Percentiles rank a stretch among this genome's conserved stretches.
These are phyloP conservation scores for human (Homo sapiens) DNA, from an alignment of 2,113 vertebrate genomes.

Conservation along the genomic window DNA sequence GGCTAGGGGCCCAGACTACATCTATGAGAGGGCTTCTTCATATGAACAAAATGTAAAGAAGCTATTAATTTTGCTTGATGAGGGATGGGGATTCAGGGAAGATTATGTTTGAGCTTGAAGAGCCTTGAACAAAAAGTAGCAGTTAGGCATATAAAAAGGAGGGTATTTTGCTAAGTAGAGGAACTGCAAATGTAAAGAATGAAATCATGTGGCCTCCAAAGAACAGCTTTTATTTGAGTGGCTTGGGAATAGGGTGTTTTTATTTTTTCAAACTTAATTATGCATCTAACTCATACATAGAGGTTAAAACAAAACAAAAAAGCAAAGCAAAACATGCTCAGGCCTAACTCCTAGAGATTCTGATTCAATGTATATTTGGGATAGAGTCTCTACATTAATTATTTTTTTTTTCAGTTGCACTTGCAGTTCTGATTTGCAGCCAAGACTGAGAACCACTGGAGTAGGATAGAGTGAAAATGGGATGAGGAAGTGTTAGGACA, in stretches of 20 bases:
- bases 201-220: background rate
- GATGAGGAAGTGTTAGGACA: background rate
- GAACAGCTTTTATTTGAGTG: background rate
- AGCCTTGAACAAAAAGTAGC: background rate
- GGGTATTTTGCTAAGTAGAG: background rate
- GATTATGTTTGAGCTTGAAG: constrained; percentile 8
- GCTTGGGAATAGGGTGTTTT: background rate
- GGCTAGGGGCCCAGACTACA: background rate
- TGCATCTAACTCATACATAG: constrained; percentile 57
- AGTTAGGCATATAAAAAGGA: background rate
- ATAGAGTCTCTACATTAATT: background rate
- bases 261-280: constrained; percentile 40
- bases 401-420: background rate
- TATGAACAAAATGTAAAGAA: constrained; percentile 17
- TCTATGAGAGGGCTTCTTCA: background rate
- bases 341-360: background rate
- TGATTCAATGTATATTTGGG: background rate
- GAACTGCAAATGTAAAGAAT: background rate
- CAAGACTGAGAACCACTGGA: background rate
- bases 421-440: background rate
- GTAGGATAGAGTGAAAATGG: background rate
- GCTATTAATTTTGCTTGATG: background rate
- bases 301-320: constrained; percentile 36
- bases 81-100: constrained; percentile 3
- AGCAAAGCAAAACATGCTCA: constrained; percentile 19